Percentiles rank a stretch among this genome's conserved stretches.
These are phyloP conservation scores for Macropis europaea DNA, from an alignment of 2,888 invertebrate genomes.

Conservation along the genomic window DNA sequence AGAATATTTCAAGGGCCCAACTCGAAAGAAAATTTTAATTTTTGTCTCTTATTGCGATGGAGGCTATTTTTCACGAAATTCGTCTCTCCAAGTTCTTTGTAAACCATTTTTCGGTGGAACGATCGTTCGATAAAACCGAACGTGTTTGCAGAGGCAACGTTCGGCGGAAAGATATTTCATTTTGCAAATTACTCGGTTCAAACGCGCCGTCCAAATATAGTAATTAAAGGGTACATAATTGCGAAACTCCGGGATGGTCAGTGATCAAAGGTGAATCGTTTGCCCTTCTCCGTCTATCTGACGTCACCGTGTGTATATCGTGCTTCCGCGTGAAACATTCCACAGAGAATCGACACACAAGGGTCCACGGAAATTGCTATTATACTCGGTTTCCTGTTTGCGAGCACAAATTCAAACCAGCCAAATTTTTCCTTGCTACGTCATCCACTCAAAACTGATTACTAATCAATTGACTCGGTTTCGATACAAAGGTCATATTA, in stretches of 20 bases:
- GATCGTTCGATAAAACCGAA: slow-evolving; percentile 12
- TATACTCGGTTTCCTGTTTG: not conserved
- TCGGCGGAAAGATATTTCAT: slow-evolving; percentile 23
- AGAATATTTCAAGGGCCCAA: no score
- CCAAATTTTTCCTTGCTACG: no score
- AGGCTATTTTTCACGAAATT: no score
- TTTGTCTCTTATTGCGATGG: no score
- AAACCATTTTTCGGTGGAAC: not conserved
- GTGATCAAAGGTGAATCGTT: slow-evolving; percentile 49
- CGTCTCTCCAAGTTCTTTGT: no score
- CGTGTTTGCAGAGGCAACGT: not conserved
- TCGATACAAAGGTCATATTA: no score
- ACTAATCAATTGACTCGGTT: no score
- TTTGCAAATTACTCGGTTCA: slow-evolving; percentile 19
- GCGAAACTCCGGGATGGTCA: slow-evolving; percentile 15
- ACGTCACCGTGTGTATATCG: slow-evolving; percentile 32
- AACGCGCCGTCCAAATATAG: slow-evolving; percentile 35
- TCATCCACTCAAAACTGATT: no score
- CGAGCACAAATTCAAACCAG: not conserved
- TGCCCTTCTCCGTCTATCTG: slow-evolving; percentile 33
- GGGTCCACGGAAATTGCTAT: slow-evolving; percentile 28
- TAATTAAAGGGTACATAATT: slow-evolving; percentile 54
- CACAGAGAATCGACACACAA: slow-evolving; percentile 28
- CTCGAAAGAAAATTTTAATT: no score
- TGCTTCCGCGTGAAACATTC: slow-evolving; percentile 41